These are phyloP conservation scores for Engraulis encrasicolus DNA, from an alignment of 2,113 vertebrate genomes.

Conservation along the genomic window DNA sequence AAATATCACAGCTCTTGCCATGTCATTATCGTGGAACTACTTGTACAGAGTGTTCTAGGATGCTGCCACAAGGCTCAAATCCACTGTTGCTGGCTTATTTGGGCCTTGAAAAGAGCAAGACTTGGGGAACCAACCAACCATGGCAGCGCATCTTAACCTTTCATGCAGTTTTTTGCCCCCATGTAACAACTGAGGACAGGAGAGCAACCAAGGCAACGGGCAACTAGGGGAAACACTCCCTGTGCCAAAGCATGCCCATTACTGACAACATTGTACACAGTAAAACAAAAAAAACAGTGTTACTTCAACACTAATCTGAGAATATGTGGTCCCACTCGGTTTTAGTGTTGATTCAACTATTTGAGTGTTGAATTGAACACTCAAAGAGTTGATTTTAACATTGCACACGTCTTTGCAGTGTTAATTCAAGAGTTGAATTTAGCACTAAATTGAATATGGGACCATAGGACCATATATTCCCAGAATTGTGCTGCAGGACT, in stretches of 20 bases:
- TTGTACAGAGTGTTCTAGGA: not conserved
- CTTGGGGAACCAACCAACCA: slow-evolving; percentile 47
- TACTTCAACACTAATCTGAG: too few relatives aligned
- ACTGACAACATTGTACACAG: not conserved
- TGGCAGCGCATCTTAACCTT: slow-evolving; percentile 48
- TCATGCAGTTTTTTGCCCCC: slow-evolving; percentile 42
- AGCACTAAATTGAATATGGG: too few relatives aligned
- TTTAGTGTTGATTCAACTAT: too few relatives aligned
- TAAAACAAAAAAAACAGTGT: too few relatives aligned
- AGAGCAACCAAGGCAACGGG: slow-evolving; percentile 58
- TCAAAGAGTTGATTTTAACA: too few relatives aligned
- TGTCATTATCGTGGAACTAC: not conserved
- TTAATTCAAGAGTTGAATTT: too few relatives aligned
- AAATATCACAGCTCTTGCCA: too few relatives aligned
- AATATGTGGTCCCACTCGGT: too few relatives aligned
- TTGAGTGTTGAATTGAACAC: too few relatives aligned
- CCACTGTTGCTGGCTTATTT: not conserved
- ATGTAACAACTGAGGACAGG: slow-evolving; percentile 60
- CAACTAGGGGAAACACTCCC: slow-evolving; percentile 26
- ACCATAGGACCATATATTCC: too few relatives aligned
- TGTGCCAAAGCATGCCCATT: not conserved
- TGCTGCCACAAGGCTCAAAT: not conserved
- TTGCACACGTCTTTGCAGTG: too few relatives aligned
- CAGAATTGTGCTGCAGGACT: too few relatives aligned
- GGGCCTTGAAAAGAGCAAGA: slow-evolving; percentile 42